Percentiles rank a stretch among this genome's conserved stretches.
These are phyloP conservation scores for Paralichthys olivaceus DNA, from an alignment of 2,113 vertebrate species.

Conservation along the genomic window DNA sequence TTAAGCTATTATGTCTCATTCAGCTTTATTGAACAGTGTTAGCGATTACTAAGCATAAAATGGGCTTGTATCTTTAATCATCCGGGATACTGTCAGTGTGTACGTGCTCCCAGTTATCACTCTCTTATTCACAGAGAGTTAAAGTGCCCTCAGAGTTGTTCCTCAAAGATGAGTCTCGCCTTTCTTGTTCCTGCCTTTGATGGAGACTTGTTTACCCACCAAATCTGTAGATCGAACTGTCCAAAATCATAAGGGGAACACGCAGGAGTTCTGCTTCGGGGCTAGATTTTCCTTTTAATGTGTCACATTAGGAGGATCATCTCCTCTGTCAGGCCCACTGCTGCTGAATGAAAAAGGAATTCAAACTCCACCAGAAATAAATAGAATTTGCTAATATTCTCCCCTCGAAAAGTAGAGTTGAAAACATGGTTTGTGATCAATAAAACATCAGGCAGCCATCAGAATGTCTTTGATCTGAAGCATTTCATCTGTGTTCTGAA, in stretches of 20 bases:
- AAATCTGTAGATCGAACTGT: constrained; percentile 35
- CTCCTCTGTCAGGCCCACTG: constrained; percentile 50
- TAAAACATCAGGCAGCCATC: constrained; percentile 71
- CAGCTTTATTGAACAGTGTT: constrained; percentile 3
- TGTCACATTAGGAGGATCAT: constrained; percentile 64
- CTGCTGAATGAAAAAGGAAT: constrained; percentile 32
- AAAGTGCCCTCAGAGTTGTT: constrained; percentile 22
- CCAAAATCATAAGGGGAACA: constrained; percentile 55
- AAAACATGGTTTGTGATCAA: constrained; percentile 65
- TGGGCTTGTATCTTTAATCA: constrained; percentile 25
- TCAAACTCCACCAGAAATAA: constrained; percentile 45
- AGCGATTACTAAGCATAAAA: constrained; percentile 20
- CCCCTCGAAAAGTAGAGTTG: constrained; percentile 39
- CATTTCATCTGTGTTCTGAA: constrained; percentile 63
- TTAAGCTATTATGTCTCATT: constrained; percentile 24
- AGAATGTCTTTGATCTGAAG: constrained; percentile 59
- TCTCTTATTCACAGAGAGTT: constrained; percentile 9
- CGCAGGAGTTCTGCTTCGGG: constrained; percentile 45
- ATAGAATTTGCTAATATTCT: constrained; percentile 48
- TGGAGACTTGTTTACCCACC: constrained; percentile 52
- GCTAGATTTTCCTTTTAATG: constrained; percentile 53
- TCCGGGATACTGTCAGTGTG: not conserved
- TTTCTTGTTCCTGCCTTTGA: constrained; percentile 55
- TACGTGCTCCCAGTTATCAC: constrained; percentile 1
- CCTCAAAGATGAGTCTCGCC: constrained; percentile 16